Percentiles rank a stretch among this genome's conserved stretches.
Evolutionary conservation across 2,888 invertebrate genomes (phyloP).

Genomic region (Onthophagus sagittarius): DNA sequence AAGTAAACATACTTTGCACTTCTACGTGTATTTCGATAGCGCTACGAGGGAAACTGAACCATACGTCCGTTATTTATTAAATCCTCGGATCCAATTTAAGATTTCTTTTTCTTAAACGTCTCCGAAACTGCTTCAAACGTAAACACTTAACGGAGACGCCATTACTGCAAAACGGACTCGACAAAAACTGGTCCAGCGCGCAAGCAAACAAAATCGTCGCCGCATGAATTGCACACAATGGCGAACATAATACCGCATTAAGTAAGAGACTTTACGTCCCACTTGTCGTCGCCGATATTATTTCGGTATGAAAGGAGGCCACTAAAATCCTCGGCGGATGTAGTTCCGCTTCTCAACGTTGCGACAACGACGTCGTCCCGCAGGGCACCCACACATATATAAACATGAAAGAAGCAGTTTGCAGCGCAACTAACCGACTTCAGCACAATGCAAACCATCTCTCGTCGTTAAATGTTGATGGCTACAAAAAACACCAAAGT

Average conservation of each 20-base stretch:
- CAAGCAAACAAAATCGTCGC: background rate
- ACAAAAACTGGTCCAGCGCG: background rate
- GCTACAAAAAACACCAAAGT: background rate
- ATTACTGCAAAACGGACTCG: background rate
- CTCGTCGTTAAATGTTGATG: constrained; percentile 4
- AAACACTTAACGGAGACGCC: background rate
- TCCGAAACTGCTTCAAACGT: background rate
- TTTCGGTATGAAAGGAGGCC: constrained; percentile 7
- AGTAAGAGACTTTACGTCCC: constrained; percentile 12
- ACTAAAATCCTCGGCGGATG: constrained; percentile 7
- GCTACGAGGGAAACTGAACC: background rate
- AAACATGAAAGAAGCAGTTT: constrained; percentile 1
- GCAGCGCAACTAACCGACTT: background rate
- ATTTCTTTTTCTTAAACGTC: background rate
- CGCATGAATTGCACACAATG: constrained; percentile 7
- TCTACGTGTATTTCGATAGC: background rate
- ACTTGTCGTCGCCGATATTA: constrained; percentile 10
- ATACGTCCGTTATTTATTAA: background rate
- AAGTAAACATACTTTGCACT: background rate
- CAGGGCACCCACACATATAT: background rate
- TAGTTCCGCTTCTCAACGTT: background rate
- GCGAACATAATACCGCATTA: constrained; percentile 8
- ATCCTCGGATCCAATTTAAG: background rate
- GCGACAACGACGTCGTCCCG: constrained; percentile 2
- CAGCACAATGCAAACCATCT: background rate